Conservation (phyloP, 1,140 invertebrate species). For the Carcinoscorpius rotundicauda region DNA sequence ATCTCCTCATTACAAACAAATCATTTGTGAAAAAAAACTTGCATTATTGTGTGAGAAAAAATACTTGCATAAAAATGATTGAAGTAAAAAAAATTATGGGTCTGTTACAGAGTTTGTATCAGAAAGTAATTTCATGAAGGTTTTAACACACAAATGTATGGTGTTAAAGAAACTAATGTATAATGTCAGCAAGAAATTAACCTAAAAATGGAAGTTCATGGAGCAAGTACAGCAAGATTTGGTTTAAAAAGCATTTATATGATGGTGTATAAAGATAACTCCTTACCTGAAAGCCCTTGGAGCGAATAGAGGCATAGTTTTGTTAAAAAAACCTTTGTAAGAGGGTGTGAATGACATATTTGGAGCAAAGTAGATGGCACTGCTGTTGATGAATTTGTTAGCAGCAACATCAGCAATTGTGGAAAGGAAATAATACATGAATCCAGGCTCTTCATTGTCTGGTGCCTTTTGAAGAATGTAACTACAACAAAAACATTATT, state of each 20-base stretch:
- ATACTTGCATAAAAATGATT: too few species aligned
- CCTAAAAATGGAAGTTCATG: not conserved
- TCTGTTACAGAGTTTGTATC: too few species aligned
- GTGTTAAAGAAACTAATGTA: constrained; percentile 16
- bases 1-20: too few species aligned
- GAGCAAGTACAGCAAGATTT: not conserved
- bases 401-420: constrained; percentile 88
- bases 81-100: too few species aligned
- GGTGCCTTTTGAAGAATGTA: constrained; percentile 78
- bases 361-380: constrained; percentile 85
- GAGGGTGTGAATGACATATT: constrained; percentile 90
- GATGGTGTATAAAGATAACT: not conserved
- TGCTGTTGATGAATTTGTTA: constrained; percentile 84
- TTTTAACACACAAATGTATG: too few species aligned
- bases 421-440: constrained; percentile 96
- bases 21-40: too few species aligned
- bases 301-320: constrained; percentile 87
- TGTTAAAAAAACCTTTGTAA: constrained; percentile 92
- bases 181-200: not conserved
- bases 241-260: not conserved
- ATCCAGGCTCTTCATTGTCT: constrained; percentile 86
- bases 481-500: constrained; percentile 35
- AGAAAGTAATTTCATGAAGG: too few species aligned
- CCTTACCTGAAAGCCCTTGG: constrained; percentile 64
- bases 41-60: too few species aligned